Percentiles rank a stretch among this genome's conserved stretches.
These are phyloP conservation scores for Drosophila murphyi DNA, from an alignment of 1,140 invertebrate species.

Conservation along the genomic window DNA sequence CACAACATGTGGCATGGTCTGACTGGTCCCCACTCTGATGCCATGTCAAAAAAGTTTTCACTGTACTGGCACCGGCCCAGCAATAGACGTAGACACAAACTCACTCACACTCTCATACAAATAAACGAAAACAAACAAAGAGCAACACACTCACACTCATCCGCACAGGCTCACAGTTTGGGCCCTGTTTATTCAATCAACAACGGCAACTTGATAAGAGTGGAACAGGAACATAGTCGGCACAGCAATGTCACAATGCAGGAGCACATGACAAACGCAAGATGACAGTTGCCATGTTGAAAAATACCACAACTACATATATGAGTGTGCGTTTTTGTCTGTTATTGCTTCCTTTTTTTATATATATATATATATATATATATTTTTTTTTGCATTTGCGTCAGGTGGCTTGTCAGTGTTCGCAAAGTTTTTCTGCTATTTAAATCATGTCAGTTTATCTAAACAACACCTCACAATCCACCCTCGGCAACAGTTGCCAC, in stretches of 20 bases:
- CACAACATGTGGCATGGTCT: constrained; percentile 30
- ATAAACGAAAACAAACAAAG: constrained; percentile 1
- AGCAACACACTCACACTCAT: constrained; percentile 16
- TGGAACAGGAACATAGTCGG: constrained; percentile 28
- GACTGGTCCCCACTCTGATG: constrained; percentile 21
- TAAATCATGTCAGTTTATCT: constrained; percentile 82
- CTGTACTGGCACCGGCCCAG: constrained; percentile 18
- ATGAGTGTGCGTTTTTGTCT: not conserved
- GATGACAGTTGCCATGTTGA: constrained; percentile 78
- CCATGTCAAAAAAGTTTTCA: constrained; percentile 58
- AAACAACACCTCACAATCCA: constrained; percentile 56
- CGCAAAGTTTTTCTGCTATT: constrained; percentile 80
- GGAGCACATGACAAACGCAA: constrained; percentile 75
- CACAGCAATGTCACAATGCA: constrained; percentile 69
- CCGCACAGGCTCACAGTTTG: constrained; percentile 37
- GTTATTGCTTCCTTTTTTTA: constrained; percentile 2
- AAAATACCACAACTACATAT: constrained; percentile 63
- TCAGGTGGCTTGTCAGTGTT: constrained; percentile 50
- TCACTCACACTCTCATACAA: constrained; percentile 17
- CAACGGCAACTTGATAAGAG: constrained; percentile 53
- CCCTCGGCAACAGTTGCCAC: constrained; percentile 73
- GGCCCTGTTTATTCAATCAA: constrained; percentile 77
- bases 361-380: not conserved
- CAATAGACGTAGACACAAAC: constrained; percentile 10
- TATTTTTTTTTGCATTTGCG: constrained; percentile 45